Percentiles rank a stretch among this genome's conserved stretches.
phyloP scores from a whole-genome alignment of 2,888 invertebrate genomes.

The Eretmocerus hayati region DNA sequence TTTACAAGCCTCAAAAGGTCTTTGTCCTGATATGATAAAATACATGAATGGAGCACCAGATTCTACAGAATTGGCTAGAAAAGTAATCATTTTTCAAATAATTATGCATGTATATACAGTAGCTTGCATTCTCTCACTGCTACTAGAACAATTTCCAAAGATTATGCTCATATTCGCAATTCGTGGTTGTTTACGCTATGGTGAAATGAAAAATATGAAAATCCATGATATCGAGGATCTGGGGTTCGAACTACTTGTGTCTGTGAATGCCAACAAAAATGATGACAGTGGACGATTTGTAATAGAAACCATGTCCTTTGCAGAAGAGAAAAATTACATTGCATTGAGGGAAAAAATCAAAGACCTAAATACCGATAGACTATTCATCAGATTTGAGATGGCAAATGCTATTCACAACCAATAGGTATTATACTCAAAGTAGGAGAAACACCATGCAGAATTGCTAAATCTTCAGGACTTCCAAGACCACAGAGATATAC shows the following conservation, averaged over 20 bases:
- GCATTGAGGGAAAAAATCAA: constrained; percentile 7
- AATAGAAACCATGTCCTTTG: constrained; percentile 10
- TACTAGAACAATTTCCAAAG: neutral
- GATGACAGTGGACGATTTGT: constrained; percentile 9
- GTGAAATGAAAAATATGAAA: constrained; percentile 9
- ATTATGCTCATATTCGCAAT: constrained; percentile 12
- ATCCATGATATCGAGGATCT: constrained; percentile 2
- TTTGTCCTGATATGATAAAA: constrained; percentile 19
- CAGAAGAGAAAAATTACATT: constrained; percentile 7
- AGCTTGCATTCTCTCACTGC: neutral
- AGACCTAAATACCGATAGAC: constrained; percentile 2
- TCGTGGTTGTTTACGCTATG: constrained; percentile 6
- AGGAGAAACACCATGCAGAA: constrained; percentile 7
- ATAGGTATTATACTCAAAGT: constrained; percentile 18
- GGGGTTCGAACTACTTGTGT: constrained; percentile 4
- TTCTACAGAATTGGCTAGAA: constrained; percentile 2
- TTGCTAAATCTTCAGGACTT: constrained; percentile 11
- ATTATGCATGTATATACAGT: neutral
- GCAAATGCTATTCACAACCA: constrained; percentile 8
- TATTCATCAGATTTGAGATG: constrained; percentile 14
- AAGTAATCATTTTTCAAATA: neutral
- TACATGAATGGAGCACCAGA: constrained; percentile 20
- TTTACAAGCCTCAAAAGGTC: constrained; percentile 22
- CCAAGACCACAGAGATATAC: constrained; percentile 13
- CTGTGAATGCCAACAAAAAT: constrained; percentile 3